Percentiles rank a stretch among this genome's conserved stretches.
These are phyloP conservation scores for Sebastes diaconus DNA, from an alignment of 2,797 vertebrate genomes.

Conservation along the genomic window DNA sequence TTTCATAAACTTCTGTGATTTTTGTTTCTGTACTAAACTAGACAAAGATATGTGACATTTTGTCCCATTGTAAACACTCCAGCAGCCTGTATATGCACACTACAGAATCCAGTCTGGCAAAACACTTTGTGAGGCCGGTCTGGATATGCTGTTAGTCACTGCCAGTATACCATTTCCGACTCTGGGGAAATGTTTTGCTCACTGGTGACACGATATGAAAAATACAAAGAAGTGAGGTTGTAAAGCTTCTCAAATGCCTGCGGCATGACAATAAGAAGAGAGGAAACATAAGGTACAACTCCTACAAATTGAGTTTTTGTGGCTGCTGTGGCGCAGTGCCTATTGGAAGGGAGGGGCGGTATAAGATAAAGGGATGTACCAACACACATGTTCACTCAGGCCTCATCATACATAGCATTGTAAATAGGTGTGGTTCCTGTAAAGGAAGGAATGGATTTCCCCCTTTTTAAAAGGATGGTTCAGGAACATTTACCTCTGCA, in stretches of 20 bases:
- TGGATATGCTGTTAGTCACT: constrained; percentile 81
- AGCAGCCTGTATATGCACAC: constrained; percentile 35
- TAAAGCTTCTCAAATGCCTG: constrained; percentile 51
- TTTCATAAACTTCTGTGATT: constrained; percentile 1
- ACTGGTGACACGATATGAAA: constrained; percentile 64
- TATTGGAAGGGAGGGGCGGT: constrained; percentile 17
- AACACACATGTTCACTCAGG: constrained; percentile 30
- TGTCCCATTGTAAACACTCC: constrained; percentile 53
- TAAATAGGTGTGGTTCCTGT: constrained; percentile 64
- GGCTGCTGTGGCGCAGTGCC: not conserved
- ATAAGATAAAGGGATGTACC: constrained; percentile 41
- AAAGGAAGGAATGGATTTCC: constrained; percentile 30
- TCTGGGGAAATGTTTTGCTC: constrained; percentile 72
- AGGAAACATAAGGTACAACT: not conserved
- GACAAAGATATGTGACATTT: constrained; percentile 36
- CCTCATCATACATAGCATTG: constrained; percentile 31
- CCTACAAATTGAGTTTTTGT: constrained; percentile 9
- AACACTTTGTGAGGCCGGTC: constrained; percentile 73
- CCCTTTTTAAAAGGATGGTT: constrained; percentile 3
- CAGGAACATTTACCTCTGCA: not conserved
- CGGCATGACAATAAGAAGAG: constrained; percentile 23
- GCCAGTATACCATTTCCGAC: constrained; percentile 76
- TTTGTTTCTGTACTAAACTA: constrained; percentile 14
- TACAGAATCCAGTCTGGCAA: constrained; percentile 72
- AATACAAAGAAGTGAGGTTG: constrained; percentile 60